phyloP scores from a whole-genome alignment of 2,888 invertebrate species.

The Capitulum mitella region DNA sequence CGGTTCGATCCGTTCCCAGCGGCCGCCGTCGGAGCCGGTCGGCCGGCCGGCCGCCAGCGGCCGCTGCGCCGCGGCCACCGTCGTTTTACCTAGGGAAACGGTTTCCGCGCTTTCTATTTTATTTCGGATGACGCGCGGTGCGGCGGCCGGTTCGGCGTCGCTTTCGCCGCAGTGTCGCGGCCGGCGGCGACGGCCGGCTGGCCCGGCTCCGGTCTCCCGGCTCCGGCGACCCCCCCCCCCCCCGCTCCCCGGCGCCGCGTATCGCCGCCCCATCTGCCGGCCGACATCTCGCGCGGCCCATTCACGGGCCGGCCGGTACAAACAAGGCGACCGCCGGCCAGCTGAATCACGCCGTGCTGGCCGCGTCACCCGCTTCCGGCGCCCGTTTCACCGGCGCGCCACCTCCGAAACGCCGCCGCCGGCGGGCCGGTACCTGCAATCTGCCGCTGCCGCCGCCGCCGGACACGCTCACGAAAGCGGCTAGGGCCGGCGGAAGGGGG shows the following conservation, averaged over 20 bases:
- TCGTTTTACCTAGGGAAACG: neutral
- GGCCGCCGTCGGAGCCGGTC: too few relatives aligned
- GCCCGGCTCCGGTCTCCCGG: too few relatives aligned
- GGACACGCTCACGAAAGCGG: neutral
- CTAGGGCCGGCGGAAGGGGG: too few relatives aligned
- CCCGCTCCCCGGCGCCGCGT: neutral
- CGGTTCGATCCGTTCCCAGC: neutral
- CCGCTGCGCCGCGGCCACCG: neutral
- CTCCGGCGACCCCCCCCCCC: too few relatives aligned
- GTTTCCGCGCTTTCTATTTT: constrained; percentile 10
- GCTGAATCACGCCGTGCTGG: neutral
- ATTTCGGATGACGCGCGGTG: neutral
- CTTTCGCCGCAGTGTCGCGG: constrained; percentile 1
- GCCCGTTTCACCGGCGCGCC: neutral
- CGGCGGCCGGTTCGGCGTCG: neutral
- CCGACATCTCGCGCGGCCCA: neutral
- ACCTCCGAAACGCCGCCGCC: neutral
- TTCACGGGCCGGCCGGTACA: neutral
- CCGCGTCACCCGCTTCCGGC: neutral
- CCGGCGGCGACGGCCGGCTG: neutral
- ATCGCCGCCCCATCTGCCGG: constrained; percentile 26
- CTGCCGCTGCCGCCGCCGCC: neutral
- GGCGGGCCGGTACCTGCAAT: neutral
- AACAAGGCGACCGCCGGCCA: neutral
- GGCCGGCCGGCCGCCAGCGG: neutral